phyloP scores from a whole-genome alignment of 2,797 vertebrate species.

The Pagetopsis macropterus region DNA sequence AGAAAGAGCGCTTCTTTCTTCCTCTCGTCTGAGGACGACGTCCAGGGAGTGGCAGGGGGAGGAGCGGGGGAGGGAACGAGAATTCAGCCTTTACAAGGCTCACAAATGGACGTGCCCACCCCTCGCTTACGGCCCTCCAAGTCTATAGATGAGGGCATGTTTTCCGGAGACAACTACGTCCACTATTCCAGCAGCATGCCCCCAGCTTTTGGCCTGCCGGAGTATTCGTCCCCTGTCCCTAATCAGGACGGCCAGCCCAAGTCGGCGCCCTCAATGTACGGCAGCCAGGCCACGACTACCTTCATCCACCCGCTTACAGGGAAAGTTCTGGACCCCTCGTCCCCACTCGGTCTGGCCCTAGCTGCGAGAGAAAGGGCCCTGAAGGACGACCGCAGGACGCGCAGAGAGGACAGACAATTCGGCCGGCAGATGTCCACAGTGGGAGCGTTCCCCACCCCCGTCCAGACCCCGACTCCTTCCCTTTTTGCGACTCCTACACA shows the following conservation, averaged over 20 bases:
- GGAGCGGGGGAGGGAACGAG: conserved; percentile 59
- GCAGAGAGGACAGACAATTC: conserved; percentile 84
- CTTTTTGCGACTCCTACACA: conserved; percentile 79
- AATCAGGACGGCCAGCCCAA: conserved; percentile 82
- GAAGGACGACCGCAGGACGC: conserved; percentile 86
- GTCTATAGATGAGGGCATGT: conserved; percentile 95
- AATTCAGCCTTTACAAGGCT: conserved; percentile 78
- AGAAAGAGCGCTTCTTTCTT: conserved; percentile 92
- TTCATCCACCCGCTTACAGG: conserved; percentile 95
- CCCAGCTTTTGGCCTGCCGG: conserved; percentile 84
- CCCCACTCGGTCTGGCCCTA: conserved; percentile 90
- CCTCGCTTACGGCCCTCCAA: conserved; percentile 91
- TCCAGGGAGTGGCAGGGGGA: conserved; percentile 80
- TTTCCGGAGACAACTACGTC: conserved; percentile 88
- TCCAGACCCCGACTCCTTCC: conserved; percentile 81
- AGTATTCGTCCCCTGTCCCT: conserved; percentile 81
- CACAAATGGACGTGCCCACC: conserved; percentile 79
- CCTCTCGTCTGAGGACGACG: conserved; percentile 90
- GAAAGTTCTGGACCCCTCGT: conserved; percentile 91
- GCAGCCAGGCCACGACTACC: conserved; percentile 81
- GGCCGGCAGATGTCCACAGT: conserved; percentile 84
- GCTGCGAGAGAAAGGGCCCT: conserved; percentile 91
- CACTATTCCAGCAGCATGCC: conserved; percentile 88
- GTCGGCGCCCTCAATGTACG: conserved; percentile 78
- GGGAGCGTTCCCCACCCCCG: conserved; percentile 76